Base-by-base conservation (phyloP, 2,797 vertebrate species). In the Pithecia hirsuta region DNA sequence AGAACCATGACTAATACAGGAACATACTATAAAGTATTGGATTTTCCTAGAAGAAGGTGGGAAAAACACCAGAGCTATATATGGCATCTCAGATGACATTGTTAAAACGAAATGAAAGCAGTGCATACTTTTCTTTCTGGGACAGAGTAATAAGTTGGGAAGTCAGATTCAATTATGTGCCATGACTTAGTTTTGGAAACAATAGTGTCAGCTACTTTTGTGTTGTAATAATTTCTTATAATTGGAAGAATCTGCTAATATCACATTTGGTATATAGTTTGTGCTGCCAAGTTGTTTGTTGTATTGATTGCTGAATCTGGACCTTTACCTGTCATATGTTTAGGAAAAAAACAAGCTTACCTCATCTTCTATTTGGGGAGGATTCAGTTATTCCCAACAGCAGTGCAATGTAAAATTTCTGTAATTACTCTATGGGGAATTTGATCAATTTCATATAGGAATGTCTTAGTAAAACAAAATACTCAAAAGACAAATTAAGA, bases 391-490 rank as follows among this genome's bases (percentile, higher is more conserved):
- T 39, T 85, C 41, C 50, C 61, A 83, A 95, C 41, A 97, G 39
- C 75, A 91, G 17, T 89, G 75, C 20, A 87, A 48, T 74, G n/a
- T 10, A 96, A 95, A 94, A 94, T 95, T 93, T 89, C 44, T 83
- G 33, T 36, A 94, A 89, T 93, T 83, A 26, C 24, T 5, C 0
- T 28, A 57, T 67, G 28, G n/a, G n/a, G 70, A 92, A 87, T 96
- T 97, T 76, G 41, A 96, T 78, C 61, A 93, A 41, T 81, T 96
- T 95, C 28, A 70, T 76, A 52, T 36, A 75, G 61, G 59, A 61
- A 80, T 75, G 1, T 83, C 39, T 61, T 7, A 75, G 28, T 86
- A 75, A 76, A 75, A 81, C 2, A 89, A 24, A 86, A 72, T 86
- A 61, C n/a, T 87, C 39, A 67, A 52, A 92, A 94, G 46, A 83